A percentile compares a stretch with the other conserved stretches of the same genome.
Conservation (phyloP, 2,888 invertebrate genomes). For the Neoscelio sp. region DNA sequence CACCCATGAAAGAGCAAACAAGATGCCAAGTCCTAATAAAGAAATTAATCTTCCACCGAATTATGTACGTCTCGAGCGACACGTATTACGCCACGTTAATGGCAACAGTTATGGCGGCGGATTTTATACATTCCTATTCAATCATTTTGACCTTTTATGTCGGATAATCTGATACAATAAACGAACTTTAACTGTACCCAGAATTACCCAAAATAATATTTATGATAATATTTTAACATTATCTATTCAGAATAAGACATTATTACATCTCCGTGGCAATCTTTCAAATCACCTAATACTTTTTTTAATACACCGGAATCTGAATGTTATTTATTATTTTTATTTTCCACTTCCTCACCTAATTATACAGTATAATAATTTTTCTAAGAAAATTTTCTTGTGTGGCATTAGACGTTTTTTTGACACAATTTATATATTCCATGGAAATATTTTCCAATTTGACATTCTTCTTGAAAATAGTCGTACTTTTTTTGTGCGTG, state of each 20-base stretch:
- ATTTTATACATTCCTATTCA: neutral
- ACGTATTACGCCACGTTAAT: too few relatives aligned
- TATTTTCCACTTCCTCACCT: slow-evolving; percentile 62
- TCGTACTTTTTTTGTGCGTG: slow-evolving; percentile 42
- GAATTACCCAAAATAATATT: slow-evolving; percentile 40
- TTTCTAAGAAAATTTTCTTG: slow-evolving; percentile 49
- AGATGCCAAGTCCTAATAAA: slow-evolving; percentile 52
- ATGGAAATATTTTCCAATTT: slow-evolving; percentile 24
- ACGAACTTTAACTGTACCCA: slow-evolving; percentile 26
- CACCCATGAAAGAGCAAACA: slow-evolving; percentile 20
- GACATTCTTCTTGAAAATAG: slow-evolving; percentile 48
- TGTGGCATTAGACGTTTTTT: too few relatives aligned
- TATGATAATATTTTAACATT: slow-evolving; percentile 53
- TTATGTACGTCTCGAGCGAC: too few relatives aligned
- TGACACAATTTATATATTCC: slow-evolving; percentile 26
- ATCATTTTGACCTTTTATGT: slow-evolving; percentile 15
- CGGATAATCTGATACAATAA: slow-evolving; percentile 12
- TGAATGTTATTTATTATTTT: slow-evolving; percentile 60
- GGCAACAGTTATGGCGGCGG: neutral
- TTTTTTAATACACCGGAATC: too few relatives aligned
- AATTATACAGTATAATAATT: slow-evolving; percentile 52
- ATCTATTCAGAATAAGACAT: slow-evolving; percentile 41
- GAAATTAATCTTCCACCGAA: slow-evolving; percentile 49
- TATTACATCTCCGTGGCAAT: slow-evolving; percentile 38
- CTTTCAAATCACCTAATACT: slow-evolving; percentile 56